phyloP scores from a whole-genome alignment of 2,888 invertebrate species.

The Volucella bombylans region DNA sequence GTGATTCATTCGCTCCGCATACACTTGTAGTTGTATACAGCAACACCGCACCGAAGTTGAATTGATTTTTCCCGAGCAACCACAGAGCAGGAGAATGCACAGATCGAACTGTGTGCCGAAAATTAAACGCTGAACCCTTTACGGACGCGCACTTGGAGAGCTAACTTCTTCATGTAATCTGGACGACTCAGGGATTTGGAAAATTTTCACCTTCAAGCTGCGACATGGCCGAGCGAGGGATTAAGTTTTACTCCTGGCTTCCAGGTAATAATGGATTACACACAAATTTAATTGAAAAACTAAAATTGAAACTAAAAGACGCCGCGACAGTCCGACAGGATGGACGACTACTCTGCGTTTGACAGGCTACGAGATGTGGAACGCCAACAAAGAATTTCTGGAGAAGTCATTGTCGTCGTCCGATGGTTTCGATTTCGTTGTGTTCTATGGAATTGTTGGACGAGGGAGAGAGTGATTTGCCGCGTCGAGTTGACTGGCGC shows the following conservation, averaged over 20 bases:
- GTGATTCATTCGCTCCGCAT: constrained; percentile 57
- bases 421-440: constrained; percentile 44
- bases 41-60: constrained; percentile 56
- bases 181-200: background rate
- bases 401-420: constrained; percentile 9
- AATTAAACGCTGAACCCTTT: background rate
- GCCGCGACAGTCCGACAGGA: constrained; percentile 52
- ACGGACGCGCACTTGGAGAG: background rate
- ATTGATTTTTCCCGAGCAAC: constrained; percentile 70
- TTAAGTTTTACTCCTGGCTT: constrained; percentile 7
- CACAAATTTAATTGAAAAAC: constrained; percentile 35
- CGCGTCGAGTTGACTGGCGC: constrained; percentile 36
- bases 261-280: constrained; percentile 1
- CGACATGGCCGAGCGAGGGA: constrained; percentile 31
- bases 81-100: constrained; percentile 11
- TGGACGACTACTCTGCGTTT: constrained; percentile 67
- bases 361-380: constrained; percentile 45
- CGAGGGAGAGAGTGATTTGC: constrained; percentile 31
- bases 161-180: too few relatives aligned
- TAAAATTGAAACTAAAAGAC: constrained; percentile 42
- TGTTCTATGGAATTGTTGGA: constrained; percentile 30
- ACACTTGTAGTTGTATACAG: background rate
- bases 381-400: constrained; percentile 49
- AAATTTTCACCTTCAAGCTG: constrained; percentile 26
- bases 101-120: background rate